Conservation (phyloP, 2,797 vertebrate genomes). For the Rhabdophis nuchalis region DNA sequence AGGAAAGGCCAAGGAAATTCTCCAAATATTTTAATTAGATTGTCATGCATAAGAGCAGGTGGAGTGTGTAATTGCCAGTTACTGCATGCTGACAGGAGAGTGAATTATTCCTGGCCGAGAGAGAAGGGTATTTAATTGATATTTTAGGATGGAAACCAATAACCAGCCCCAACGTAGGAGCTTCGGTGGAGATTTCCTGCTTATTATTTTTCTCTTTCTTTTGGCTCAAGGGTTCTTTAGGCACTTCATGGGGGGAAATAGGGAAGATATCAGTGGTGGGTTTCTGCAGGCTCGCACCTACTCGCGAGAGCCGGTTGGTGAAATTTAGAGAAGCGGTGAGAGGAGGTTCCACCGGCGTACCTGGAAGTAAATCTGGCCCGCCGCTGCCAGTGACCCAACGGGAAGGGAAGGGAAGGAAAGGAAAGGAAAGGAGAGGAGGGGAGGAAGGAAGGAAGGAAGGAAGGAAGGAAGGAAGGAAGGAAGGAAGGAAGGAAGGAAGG, state of each 20-base stretch:
- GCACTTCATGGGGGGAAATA: background rate
- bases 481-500: too few relatives aligned
- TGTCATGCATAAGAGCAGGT: conserved; percentile 75
- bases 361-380: too few relatives aligned
- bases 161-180: conserved; percentile 28
- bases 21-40: conserved; percentile 75
- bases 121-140: conserved; percentile 53
- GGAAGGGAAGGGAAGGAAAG: too few relatives aligned
- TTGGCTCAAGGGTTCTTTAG: background rate
- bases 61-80: conserved; percentile 62
- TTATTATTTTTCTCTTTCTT: conserved; percentile 14
- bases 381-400: too few relatives aligned
- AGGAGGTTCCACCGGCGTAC: too few relatives aligned
- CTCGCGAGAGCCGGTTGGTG: too few relatives aligned
- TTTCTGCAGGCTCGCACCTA: too few relatives aligned
- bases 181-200: conserved; percentile 2
- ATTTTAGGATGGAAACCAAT: conserved; percentile 38
- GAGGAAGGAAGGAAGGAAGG: too few relatives aligned
- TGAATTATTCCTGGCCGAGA: conserved; percentile 61
- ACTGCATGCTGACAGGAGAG: conserved; percentile 42
- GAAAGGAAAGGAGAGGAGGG: too few relatives aligned
- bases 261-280: too few relatives aligned
- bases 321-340: too few relatives aligned
- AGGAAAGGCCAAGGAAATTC: conserved; percentile 72
- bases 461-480: too few relatives aligned